Conservation (phyloP, 37 sponge, comb jelly and placozoan genomes). For the Haliclona indistincta region DNA sequence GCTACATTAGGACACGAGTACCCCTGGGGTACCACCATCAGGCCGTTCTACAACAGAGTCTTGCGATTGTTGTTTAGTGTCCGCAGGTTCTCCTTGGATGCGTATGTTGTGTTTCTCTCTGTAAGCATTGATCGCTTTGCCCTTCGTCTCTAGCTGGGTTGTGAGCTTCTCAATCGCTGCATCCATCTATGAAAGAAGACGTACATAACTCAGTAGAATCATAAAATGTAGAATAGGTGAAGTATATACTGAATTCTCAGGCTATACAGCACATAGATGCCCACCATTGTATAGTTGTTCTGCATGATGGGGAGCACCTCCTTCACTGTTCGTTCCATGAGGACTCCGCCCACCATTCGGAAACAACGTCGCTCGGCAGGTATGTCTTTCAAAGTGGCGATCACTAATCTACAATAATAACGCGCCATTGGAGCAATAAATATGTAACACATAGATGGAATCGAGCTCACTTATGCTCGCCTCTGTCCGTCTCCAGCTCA, state of each 20-base stretch:
- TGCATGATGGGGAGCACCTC: constrained; percentile 86
- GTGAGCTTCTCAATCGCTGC: constrained; percentile 48
- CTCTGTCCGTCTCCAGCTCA: constrained; percentile 88
- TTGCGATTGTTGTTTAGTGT: constrained; percentile 16
- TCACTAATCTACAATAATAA: constrained; percentile 57
- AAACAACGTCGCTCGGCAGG: constrained; percentile 83
- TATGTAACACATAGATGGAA: neutral
- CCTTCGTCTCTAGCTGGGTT: constrained; percentile 74
- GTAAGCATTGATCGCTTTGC: constrained; percentile 74
- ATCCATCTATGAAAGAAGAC: constrained; percentile 36
- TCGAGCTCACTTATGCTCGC: constrained; percentile 77
- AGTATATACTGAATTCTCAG: neutral
- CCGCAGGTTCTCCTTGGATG: constrained; percentile 63
- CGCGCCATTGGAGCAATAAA: neutral
- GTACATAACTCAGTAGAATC: too few relatives aligned
- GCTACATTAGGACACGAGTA: neutral
- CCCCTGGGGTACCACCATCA: neutral
- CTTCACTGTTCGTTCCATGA: constrained; percentile 91
- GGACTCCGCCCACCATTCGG: constrained; percentile 88
- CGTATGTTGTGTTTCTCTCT: constrained; percentile 82
- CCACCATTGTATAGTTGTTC: constrained; percentile 73
- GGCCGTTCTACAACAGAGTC: too few relatives aligned
- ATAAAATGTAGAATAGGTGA: neutral
- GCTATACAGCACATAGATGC: neutral
- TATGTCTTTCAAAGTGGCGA: constrained; percentile 74